phyloP scores from a whole-genome alignment of 2,888 invertebrate genomes.

The Polydrusus cervinus region DNA sequence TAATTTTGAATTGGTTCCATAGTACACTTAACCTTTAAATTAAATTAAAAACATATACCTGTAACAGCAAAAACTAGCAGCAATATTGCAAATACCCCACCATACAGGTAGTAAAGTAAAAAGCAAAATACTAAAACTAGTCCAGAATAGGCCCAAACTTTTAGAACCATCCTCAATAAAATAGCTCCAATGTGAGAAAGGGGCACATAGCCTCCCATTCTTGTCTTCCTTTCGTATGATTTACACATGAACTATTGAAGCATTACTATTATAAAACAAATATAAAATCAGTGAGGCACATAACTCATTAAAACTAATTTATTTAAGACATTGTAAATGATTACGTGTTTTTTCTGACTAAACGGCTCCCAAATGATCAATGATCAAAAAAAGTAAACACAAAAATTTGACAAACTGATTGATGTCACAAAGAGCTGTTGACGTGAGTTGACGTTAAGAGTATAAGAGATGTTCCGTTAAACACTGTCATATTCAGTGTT shows the following conservation, averaged over 20 bases:
- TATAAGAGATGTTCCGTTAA: no score
- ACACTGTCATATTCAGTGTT: no score
- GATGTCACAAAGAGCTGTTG: no score
- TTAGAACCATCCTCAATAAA: slow-evolving; percentile 76
- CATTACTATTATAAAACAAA: background rate
- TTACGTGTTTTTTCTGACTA: slow-evolving; percentile 20
- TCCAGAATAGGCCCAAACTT: slow-evolving; percentile 86
- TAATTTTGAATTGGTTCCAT: background rate
- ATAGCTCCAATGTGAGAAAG: slow-evolving; percentile 69
- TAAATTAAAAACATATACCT: slow-evolving; percentile 72
- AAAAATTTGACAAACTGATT: background rate
- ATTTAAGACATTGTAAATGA: slow-evolving; percentile 7
- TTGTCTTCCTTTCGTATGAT: slow-evolving; percentile 19
- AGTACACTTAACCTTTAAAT: slow-evolving; percentile 3
- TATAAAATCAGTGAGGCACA: slow-evolving; percentile 9
- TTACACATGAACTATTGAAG: slow-evolving; percentile 24
- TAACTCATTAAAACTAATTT: background rate
- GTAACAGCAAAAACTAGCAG: slow-evolving; percentile 81
- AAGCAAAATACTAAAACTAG: slow-evolving; percentile 83
- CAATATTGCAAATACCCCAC: slow-evolving; percentile 81
- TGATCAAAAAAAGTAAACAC: slow-evolving; percentile 9
- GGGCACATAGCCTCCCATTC: slow-evolving; percentile 69
- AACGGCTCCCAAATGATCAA: background rate
- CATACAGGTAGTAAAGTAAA: slow-evolving; percentile 88
- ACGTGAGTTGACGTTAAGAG: no score